A percentile compares a stretch with the other conserved stretches of the same genome.
Evolutionary conservation across 1,140 invertebrate species (phyloP).

Genomic region (Maniola jurtina): DNA sequence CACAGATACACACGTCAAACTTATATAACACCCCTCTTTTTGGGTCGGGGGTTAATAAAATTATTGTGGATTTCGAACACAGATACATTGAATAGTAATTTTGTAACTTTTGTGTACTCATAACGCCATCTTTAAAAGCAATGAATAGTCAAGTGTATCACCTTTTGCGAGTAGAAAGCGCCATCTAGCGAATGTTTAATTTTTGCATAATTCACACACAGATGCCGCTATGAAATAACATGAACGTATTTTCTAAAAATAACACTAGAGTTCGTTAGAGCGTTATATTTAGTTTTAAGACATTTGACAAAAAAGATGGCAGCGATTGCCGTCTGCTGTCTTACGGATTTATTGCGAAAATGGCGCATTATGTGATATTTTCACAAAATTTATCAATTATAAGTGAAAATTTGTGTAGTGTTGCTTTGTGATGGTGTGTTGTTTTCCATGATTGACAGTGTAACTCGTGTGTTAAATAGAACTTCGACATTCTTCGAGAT

Average conservation of each 20-base stretch:
- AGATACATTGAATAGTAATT: too few species aligned
- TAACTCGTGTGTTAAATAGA: slow-evolving; percentile 67
- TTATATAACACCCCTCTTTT: too few species aligned
- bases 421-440: slow-evolving; percentile 72
- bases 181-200: slow-evolving; percentile 22
- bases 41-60: too few species aligned
- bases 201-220: slow-evolving; percentile 27
- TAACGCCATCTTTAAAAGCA: neutral
- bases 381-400: slow-evolving; percentile 74
- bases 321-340: slow-evolving; percentile 74
- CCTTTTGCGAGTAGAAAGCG: neutral
- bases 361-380: slow-evolving; percentile 78
- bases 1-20: too few species aligned
- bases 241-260: slow-evolving; percentile 72
- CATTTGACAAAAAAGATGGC: slow-evolving; percentile 71
- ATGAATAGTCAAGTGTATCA: too few species aligned
- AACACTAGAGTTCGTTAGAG: slow-evolving; percentile 77
- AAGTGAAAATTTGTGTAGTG: slow-evolving; percentile 77
- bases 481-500: slow-evolving; percentile 71
- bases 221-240: slow-evolving; percentile 53
- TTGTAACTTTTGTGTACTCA: neutral
- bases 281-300: slow-evolving; percentile 72
- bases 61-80: too few species aligned
- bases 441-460: slow-evolving; percentile 74
- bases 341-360: slow-evolving; percentile 75